These are phyloP conservation scores for Smittia aterrima DNA, from an alignment of 2,888 invertebrate genomes.

Conservation along the genomic window DNA sequence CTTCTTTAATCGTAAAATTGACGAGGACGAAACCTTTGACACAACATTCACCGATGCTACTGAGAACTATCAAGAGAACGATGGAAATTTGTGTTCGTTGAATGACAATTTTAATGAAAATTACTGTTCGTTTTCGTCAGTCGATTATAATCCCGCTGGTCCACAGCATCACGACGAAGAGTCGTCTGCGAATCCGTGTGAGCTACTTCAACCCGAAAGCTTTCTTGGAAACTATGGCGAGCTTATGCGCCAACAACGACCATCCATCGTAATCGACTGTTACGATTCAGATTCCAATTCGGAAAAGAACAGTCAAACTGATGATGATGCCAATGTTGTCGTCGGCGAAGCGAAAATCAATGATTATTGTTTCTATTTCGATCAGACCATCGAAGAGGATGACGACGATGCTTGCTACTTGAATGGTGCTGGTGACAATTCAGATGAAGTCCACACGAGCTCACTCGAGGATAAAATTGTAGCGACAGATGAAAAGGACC, in stretches of 20 bases:
- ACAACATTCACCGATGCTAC: conserved; percentile 21
- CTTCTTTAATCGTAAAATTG: conserved; percentile 27
- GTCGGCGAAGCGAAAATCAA: conserved; percentile 17
- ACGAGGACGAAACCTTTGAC: conserved; percentile 25
- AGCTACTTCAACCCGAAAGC: neutral
- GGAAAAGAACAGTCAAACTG: neutral
- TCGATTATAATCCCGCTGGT: conserved; percentile 11
- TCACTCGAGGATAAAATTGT: neutral
- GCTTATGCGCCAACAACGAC: conserved; percentile 30
- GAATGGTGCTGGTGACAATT: neutral
- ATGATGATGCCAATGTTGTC: neutral
- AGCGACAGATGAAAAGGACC: neutral
- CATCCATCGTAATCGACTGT: conserved; percentile 37
- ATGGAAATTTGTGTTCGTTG: conserved; percentile 36
- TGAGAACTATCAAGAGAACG: conserved; percentile 28
- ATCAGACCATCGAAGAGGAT: conserved; percentile 37
- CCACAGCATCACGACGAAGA: neutral
- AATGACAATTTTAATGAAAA: conserved; percentile 39
- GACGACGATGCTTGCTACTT: conserved; percentile 10
- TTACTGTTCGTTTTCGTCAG: conserved; percentile 38
- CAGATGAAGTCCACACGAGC: neutral
- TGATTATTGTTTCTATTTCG: conserved; percentile 38
- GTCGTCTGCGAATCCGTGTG: neutral
- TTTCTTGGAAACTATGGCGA: conserved; percentile 2
- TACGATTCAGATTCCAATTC: conserved; percentile 29